Evolutionary conservation across 2,888 invertebrate genomes (phyloP), one percentile per base, ranked within the genome.

Genomic region (Clistopyga incitator): DNA sequence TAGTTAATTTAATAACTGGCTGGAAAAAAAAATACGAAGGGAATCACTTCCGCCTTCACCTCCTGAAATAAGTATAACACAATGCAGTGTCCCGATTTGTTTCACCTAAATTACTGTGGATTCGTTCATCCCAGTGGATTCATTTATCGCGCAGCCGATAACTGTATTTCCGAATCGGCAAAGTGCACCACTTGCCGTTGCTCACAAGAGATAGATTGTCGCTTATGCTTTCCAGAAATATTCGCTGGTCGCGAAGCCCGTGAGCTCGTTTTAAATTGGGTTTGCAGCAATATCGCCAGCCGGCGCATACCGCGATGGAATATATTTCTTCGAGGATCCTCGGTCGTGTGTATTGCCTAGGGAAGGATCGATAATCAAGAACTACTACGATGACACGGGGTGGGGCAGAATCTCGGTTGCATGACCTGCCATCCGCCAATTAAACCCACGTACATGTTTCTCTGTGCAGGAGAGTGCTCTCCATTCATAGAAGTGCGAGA

Each of bases 381-480:
- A n/a, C 59, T 59, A 29, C 13, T 25, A 45, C 29, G 56, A 54
- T 52, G 52, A 64, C 52, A 25, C 38, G 42, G 3, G 15, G 29
- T 50, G 52, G 25, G 59, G 42, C 1, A 15, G 25, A 23, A 45
- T 10, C 54, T 52, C 25, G 38, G 18, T 67, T 13, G 45, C 52
- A 42, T 64, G 59, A 68, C 52, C 61, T 76, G 61, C 56, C 45
- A 70, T 75, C 29, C 25, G 59, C 61, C 75, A 76, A 81, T 81
- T 75, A 64, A 23, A 70, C 65, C 29, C 25, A 67, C 59, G 34
- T 38, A 20, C 38, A 6, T 67, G 6, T 54, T 6, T 50, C 61
- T 54, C 20, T 72, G 54, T 56, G 65, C 34, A n/a, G 6, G 29
- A 15, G 25, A 20, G 34, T 50, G 72, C 65, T 72, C 29, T 75